These are phyloP conservation scores for Peucedramus taeniatus DNA, from an alignment of 2,113 vertebrate genomes.

Conservation along the genomic window DNA sequence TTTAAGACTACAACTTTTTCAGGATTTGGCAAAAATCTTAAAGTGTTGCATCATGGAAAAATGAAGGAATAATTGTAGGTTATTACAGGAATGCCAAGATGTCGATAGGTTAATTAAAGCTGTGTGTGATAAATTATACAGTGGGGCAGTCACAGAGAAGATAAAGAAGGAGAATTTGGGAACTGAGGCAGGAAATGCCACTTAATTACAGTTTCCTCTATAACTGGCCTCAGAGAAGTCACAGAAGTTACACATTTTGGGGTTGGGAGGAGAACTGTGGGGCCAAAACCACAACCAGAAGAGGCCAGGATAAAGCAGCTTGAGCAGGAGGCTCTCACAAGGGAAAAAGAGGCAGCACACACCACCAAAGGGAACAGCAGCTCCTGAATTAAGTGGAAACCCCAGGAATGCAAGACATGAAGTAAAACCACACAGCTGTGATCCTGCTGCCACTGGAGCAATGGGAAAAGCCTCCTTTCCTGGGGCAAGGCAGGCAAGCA, in stretches of 20 bases:
- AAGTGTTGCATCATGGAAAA: background rate
- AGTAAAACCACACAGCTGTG: background rate
- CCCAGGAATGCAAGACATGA: background rate
- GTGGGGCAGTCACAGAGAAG: background rate
- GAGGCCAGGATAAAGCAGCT: background rate
- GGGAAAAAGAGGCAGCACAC: background rate
- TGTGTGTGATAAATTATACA: background rate
- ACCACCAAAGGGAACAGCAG: background rate
- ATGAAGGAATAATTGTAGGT: background rate
- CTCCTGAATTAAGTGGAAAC: background rate
- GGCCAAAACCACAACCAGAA: background rate
- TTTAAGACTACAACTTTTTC: background rate
- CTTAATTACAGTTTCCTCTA: background rate
- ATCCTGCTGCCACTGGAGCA: background rate
- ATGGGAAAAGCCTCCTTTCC: background rate
- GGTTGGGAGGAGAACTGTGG: background rate
- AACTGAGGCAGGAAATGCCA: background rate
- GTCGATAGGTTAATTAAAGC: background rate
- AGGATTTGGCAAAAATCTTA: background rate
- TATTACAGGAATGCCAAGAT: background rate
- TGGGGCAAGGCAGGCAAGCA: background rate
- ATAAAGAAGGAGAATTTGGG: background rate
- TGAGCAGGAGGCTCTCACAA: background rate
- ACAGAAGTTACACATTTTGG: background rate
- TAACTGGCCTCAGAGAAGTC: background rate